phyloP scores from a whole-genome alignment of 2,113 vertebrate species.

The Tenrec ecaudatus region DNA sequence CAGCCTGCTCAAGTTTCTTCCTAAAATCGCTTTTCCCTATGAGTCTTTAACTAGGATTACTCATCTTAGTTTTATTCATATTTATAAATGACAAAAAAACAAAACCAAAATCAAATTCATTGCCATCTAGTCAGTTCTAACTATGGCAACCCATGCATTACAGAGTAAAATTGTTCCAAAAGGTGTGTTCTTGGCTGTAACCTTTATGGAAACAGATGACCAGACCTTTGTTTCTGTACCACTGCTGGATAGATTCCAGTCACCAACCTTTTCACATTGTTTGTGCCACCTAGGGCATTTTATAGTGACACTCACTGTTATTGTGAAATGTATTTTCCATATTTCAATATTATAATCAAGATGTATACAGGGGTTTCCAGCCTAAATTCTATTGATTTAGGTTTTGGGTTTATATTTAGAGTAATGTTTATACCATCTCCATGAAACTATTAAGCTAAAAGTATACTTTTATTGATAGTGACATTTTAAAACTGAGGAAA shows the following conservation, averaged over 20 bases:
- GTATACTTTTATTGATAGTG: slow-evolving; percentile 17
- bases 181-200: not conserved
- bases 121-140: not conserved
- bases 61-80: too few species aligned
- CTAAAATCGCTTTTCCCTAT: too few species aligned
- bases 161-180: not conserved
- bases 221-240: not conserved
- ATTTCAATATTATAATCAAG: slow-evolving; percentile 52
- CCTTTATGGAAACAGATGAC: not conserved
- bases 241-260: not conserved
- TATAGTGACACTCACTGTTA: slow-evolving; percentile 2
- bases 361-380: not conserved
- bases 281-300: not conserved
- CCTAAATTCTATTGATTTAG: not conserved
- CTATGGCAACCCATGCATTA: not conserved
- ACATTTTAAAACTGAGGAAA: slow-evolving; percentile 29
- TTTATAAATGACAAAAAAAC: not conserved
- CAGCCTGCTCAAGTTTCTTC: too few species aligned
- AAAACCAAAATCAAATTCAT: not conserved
- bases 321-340: slow-evolving; percentile 42
- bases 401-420: not conserved
- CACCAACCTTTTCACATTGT: not conserved
- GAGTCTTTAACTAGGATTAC: too few species aligned
- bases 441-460: slow-evolving; percentile 10
- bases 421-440: not conserved